A percentile compares a stretch with the other conserved stretches of the same genome.
Conservation (phyloP, 2,888 invertebrate species). For the Galerucella nymphaeae region DNA sequence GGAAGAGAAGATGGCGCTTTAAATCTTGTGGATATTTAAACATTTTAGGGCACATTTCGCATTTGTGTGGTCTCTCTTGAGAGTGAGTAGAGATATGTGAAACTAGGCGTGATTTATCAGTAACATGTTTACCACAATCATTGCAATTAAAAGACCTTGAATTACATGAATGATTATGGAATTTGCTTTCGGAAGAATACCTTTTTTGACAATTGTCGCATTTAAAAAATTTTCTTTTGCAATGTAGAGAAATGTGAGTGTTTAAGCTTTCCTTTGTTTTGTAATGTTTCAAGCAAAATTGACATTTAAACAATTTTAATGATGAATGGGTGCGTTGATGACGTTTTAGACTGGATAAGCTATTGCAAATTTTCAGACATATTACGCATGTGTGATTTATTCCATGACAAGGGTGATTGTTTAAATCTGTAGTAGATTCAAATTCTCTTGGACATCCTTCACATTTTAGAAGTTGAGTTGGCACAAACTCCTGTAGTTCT, state of each 20-base stretch:
- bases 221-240: background rate
- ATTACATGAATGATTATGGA: background rate
- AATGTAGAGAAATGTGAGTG: background rate
- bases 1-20: conserved; percentile 10
- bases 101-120: background rate
- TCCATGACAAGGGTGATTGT: background rate
- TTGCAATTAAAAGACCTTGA: background rate
- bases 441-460: background rate
- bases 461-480: background rate
- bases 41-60: conserved; percentile 19
- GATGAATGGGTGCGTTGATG: background rate
- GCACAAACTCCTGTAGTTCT: background rate
- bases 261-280: background rate
- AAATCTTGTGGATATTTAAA: conserved; percentile 21
- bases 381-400: background rate
- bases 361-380: background rate
- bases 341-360: background rate
- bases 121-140: background rate
- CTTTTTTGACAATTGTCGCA: background rate
- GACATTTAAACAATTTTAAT: background rate
- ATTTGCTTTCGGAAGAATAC: background rate
- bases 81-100: conserved; percentile 48
- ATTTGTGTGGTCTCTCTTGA: conserved; percentile 12
- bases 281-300: background rate
- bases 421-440: background rate